Conservation (phyloP, 1,140 invertebrate species). For the Pseudomyrmex gracilis region DNA sequence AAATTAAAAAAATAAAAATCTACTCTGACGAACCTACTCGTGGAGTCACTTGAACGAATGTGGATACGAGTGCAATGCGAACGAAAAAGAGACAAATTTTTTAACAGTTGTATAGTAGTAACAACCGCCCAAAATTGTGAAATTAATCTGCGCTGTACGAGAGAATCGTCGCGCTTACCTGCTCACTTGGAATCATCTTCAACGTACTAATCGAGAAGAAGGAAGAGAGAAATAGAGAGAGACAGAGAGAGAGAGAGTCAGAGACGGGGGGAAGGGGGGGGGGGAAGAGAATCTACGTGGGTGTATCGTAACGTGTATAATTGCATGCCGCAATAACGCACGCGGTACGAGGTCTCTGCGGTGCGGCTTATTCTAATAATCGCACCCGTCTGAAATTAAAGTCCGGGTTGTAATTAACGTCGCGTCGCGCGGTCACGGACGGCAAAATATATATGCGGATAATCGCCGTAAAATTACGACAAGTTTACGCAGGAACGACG, state of each 20-base stretch:
- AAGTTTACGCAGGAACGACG: constrained; percentile 37
- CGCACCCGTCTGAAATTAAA: constrained; percentile 70
- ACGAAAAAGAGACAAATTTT: neutral
- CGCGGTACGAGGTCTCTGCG: constrained; percentile 24
- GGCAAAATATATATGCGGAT: constrained; percentile 61
- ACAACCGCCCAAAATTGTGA: neutral
- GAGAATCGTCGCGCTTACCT: constrained; percentile 19
- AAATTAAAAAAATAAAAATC: neutral
- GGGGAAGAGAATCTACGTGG: neutral
- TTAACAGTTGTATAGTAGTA: neutral
- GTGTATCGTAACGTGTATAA: constrained; percentile 20
- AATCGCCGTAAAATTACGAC: constrained; percentile 73
- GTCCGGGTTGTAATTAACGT: constrained; percentile 72
- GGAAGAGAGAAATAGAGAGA: too few relatives aligned
- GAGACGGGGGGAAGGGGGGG: too few relatives aligned
- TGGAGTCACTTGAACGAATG: too few relatives aligned
- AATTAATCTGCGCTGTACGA: constrained; percentile 30
- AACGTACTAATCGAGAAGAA: neutral
- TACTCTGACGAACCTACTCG: neutral
- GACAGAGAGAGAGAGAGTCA: too few relatives aligned
- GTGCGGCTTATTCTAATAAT: constrained; percentile 72
- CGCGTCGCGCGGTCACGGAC: constrained; percentile 50
- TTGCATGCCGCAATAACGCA: constrained; percentile 68
- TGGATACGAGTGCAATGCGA: neutral
- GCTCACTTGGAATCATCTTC: constrained; percentile 18